Conservation (phyloP, 2,888 invertebrate species). For the Tiliacea citrago region DNA sequence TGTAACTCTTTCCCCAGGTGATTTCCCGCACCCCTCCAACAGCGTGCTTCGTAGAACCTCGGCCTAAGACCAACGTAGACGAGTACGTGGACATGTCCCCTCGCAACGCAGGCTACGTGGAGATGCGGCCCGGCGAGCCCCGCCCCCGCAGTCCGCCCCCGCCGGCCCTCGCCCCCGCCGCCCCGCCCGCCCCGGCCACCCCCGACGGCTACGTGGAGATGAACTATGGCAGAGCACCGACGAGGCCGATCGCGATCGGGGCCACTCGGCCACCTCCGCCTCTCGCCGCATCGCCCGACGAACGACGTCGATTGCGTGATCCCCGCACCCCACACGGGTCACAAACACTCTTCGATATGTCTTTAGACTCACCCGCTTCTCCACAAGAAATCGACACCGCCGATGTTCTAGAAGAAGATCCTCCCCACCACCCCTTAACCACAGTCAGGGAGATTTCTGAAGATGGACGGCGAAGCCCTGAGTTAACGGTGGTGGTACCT, state of each 20-base stretch:
- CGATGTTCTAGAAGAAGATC: constrained; percentile 75
- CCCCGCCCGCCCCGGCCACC: constrained; percentile 45
- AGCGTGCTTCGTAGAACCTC: constrained; percentile 71
- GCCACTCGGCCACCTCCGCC: constrained; percentile 68
- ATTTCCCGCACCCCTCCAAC: constrained; percentile 79
- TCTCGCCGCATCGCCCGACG: constrained; percentile 72
- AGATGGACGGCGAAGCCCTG: constrained; percentile 72
- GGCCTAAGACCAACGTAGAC: constrained; percentile 75
- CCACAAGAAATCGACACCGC: constrained; percentile 87
- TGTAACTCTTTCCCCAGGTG: constrained; percentile 60
- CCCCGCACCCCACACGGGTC: constrained; percentile 90
- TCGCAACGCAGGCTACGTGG: constrained; percentile 90
- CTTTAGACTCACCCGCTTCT: constrained; percentile 92
- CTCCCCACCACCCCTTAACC: constrained; percentile 74
- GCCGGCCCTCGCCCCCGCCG: constrained; percentile 20
- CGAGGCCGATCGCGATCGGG: constrained; percentile 92
- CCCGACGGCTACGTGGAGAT: constrained; percentile 90
- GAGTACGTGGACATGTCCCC: constrained; percentile 89
- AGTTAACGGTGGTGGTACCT: constrained; percentile 63
- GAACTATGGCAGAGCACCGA: constrained; percentile 85
- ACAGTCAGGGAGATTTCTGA: constrained; percentile 84
- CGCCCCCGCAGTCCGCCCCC: constrained; percentile 40
- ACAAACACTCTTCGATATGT: constrained; percentile 93
- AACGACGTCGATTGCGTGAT: constrained; percentile 68
- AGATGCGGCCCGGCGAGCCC: constrained; percentile 89